Conservation (phyloP, 1,140 invertebrate species). For the Trichoplusia ni region DNA sequence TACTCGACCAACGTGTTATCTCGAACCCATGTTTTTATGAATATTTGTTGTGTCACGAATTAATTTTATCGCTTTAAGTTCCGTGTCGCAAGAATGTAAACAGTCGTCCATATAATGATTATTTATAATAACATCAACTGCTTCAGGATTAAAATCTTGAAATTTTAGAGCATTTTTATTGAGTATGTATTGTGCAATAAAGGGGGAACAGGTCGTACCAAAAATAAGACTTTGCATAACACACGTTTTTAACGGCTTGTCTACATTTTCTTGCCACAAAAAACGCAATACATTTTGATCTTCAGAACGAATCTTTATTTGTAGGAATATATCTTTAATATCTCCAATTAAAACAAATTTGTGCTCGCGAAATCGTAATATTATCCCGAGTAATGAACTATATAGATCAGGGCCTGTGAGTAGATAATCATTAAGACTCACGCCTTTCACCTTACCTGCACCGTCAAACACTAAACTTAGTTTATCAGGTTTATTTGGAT, state of each 20-base stretch:
- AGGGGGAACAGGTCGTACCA: slow-evolving; percentile 38
- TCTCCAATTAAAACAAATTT: slow-evolving; percentile 43
- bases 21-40: slow-evolving; percentile 36
- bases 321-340: slow-evolving; percentile 63
- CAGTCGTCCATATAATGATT: slow-evolving; percentile 71
- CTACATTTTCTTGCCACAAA: slow-evolving; percentile 40
- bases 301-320: slow-evolving; percentile 42
- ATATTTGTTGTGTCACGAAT: slow-evolving; percentile 31
- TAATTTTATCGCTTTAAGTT: slow-evolving; percentile 28
- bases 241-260: slow-evolving; percentile 20
- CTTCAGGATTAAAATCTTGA: slow-evolving; percentile 39
- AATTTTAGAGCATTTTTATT: slow-evolving; percentile 43
- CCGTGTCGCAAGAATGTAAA: slow-evolving; percentile 41
- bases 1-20: slow-evolving; percentile 37
- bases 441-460: slow-evolving; percentile 34
- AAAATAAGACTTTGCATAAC: slow-evolving; percentile 37
- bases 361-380: slow-evolving; percentile 52
- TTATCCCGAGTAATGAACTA: slow-evolving; percentile 44
- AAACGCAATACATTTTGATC: slow-evolving; percentile 54
- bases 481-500: slow-evolving; percentile 48
- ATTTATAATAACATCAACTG: slow-evolving; percentile 45
- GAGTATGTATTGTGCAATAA: slow-evolving; percentile 35
- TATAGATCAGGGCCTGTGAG: slow-evolving; percentile 51
- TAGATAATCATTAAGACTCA: slow-evolving; percentile 45
- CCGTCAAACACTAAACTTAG: slow-evolving; percentile 51